Evolutionary conservation across 2,797 vertebrate genomes (phyloP).

Genomic region (Tenualosa ilisha): DNA sequence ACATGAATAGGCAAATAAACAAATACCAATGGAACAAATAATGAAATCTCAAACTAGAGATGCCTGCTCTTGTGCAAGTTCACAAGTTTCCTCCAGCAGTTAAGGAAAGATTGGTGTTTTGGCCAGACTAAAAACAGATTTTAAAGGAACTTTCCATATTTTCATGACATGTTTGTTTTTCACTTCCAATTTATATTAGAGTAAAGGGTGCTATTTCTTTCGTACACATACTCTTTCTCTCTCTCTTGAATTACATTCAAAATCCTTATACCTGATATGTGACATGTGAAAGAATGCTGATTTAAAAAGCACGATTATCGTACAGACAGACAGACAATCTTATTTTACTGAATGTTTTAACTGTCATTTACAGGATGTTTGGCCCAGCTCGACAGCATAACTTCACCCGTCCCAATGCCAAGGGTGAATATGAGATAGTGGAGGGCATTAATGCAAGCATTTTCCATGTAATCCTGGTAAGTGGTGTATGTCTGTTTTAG

Average conservation of each 20-base stretch:
- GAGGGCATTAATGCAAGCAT: constrained; percentile 78
- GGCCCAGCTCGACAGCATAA: constrained; percentile 78
- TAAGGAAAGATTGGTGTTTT: neutral
- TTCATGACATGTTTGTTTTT: neutral
- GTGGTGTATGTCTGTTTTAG: constrained; percentile 35
- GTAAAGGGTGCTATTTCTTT: neutral
- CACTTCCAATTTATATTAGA: neutral
- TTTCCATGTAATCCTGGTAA: constrained; percentile 78
- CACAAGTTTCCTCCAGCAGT: neutral
- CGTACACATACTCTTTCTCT: no score
- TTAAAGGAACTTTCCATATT: no score
- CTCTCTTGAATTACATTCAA: no score
- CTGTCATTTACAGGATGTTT: constrained; percentile 72
- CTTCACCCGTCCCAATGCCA: constrained; percentile 77
- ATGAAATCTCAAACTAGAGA: neutral
- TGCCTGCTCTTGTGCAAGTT: neutral
- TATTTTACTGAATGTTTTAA: neutral
- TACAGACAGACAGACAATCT: no score
- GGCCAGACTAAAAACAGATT: neutral
- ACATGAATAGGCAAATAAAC: neutral
- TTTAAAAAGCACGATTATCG: no score
- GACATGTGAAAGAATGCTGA: no score
- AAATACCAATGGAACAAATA: neutral
- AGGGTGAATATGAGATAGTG: constrained; percentile 79
- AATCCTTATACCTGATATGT: no score